A percentile compares a stretch with the other conserved stretches of the same genome.
Conservation (phyloP, 2,888 invertebrate species). For the Drosophila kokeensis region DNA sequence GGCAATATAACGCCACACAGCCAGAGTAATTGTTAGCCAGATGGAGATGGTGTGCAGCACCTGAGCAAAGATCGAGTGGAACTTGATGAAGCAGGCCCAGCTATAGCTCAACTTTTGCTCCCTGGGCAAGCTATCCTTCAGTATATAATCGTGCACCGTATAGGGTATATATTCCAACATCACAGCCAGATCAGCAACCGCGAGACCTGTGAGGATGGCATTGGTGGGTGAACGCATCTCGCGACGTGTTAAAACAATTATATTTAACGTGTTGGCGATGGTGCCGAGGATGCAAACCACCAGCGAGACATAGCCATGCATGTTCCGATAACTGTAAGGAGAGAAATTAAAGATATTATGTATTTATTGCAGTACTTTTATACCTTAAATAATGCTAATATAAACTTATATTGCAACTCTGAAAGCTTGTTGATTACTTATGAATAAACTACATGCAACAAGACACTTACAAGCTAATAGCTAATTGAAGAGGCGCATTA, state of each 20-base stretch:
- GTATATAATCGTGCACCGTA: slow-evolving; percentile 92
- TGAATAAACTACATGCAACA: neutral
- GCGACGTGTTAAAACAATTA: slow-evolving; percentile 93
- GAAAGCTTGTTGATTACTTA: neutral
- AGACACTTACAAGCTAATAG: slow-evolving; percentile 1
- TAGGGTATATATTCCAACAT: slow-evolving; percentile 98
- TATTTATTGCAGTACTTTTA: neutral
- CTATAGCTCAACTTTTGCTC: slow-evolving; percentile 88
- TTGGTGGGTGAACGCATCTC: slow-evolving; percentile 97
- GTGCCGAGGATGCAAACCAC: slow-evolving; percentile 95
- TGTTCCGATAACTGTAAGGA: slow-evolving; percentile 87
- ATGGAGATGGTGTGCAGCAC: slow-evolving; percentile 96
- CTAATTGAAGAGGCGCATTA: neutral
- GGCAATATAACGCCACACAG: slow-evolving; percentile 96
- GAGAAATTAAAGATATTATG: neutral
- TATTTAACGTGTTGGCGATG: slow-evolving; percentile 95
- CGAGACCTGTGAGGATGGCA: slow-evolving; percentile 94
- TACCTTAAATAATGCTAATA: neutral
- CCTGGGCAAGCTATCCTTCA: slow-evolving; percentile 85
- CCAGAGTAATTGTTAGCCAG: slow-evolving; percentile 95
- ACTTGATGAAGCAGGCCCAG: slow-evolving; percentile 94
- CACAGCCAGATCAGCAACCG: slow-evolving; percentile 96
- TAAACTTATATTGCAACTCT: neutral
- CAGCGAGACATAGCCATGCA: slow-evolving; percentile 94
- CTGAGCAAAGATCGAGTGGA: slow-evolving; percentile 96